phyloP scores from a whole-genome alignment of 2,888 invertebrate species.

The Cryptosula pallasiana region DNA sequence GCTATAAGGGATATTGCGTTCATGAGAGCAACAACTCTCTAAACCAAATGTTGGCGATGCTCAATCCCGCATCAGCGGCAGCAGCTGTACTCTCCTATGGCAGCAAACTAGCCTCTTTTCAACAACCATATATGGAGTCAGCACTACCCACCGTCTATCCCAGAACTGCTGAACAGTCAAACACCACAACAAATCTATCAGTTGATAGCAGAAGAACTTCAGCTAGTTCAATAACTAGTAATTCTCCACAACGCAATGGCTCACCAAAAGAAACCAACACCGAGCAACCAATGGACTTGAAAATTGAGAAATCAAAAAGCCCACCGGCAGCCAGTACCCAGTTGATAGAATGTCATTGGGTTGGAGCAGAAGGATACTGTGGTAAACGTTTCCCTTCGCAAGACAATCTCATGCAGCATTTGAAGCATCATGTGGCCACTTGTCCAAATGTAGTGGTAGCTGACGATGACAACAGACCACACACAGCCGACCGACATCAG shows the following conservation, averaged over 20 bases:
- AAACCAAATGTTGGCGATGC: slow-evolving; percentile 2
- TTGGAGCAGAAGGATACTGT: slow-evolving; percentile 17
- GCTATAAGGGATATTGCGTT: not conserved
- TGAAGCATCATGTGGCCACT: not conserved
- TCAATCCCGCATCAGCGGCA: not conserved
- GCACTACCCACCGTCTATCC: not conserved
- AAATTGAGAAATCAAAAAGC: not conserved
- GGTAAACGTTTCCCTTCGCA: slow-evolving; percentile 7
- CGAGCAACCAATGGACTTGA: slow-evolving; percentile 11
- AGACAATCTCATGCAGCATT: slow-evolving; percentile 2
- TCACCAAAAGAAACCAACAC: not conserved
- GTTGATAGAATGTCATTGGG: slow-evolving; percentile 17
- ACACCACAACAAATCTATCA: not conserved
- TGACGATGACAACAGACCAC: not conserved
- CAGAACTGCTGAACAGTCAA: not conserved
- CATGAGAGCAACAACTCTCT: not conserved
- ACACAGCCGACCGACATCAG: no score
- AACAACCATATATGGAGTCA: not conserved
- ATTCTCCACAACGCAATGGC: not conserved
- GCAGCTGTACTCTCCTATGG: slow-evolving; percentile 2
- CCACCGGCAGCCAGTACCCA: not conserved
- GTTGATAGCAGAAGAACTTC: not conserved
- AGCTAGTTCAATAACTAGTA: not conserved
- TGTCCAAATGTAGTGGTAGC: slow-evolving; percentile 2
- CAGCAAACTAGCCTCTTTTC: not conserved